Base-by-base conservation (phyloP, 2,888 invertebrate genomes). In the Empis livida region DNA sequence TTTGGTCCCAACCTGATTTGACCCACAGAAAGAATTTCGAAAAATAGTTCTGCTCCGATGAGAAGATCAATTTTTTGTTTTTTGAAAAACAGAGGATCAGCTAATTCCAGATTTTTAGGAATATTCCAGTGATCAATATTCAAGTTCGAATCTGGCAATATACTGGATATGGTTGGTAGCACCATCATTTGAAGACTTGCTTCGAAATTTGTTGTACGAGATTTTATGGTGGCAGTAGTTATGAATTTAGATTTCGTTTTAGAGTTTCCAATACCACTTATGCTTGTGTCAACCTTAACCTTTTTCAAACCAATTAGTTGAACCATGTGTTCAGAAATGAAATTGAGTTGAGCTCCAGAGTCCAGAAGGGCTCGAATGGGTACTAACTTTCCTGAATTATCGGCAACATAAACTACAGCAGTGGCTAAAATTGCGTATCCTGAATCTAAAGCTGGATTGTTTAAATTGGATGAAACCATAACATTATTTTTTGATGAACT, bases 1-100 rank as follows among this genome's bases (percentile, higher is more conserved):
- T 52, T 45, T 11, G 39, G 20, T 9, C 43, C 46, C 27, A 52
- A 41, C 45, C 48, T 51, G 17, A 51, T 51, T 51, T 52, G 49
- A 13, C 51, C 49, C 5, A 47, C 47, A 11, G 47, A 49, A 45
- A 54, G 48, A 37, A 53, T 27, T 30, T 49, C 45, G 20, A 51
- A 54, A 37, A 54, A 52, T 1, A 43, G 46, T 45, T 53, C 40
- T 8, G 40, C 40, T n/a, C n/a, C n/a, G n/a, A n/a, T n/a, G 3
- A 40, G 23, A 1, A 40, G 5, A 40, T 40, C 40, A 40, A 40
- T 20, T 23, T 11, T 20, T 20, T 13, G 14, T 20, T 16, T 16
- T 20, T 40, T 10, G 17, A 10, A 17, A 20, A 40, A 40, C 3
- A 10, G 3, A 2, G 40, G 40, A 23, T 40, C 20, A 13, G 20